phyloP scores from a whole-genome alignment of 2,113 vertebrate species.

The Pelusios castaneus region DNA sequence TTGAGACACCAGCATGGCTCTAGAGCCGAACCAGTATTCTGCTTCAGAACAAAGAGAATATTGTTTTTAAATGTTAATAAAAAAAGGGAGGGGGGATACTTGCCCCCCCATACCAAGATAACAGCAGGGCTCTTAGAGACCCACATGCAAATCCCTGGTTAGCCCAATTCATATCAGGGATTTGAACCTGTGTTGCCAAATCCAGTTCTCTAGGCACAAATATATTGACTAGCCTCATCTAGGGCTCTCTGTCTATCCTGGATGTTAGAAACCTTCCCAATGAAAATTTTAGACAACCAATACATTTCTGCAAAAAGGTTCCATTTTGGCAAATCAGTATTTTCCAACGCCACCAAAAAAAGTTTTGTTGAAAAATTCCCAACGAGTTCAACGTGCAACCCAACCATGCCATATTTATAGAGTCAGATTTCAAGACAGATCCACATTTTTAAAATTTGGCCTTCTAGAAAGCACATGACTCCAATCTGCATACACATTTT shows the following conservation, averaged over 20 bases:
- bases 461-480: background rate
- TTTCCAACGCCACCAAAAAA: background rate
- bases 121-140: background rate
- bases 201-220: background rate
- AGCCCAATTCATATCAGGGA: background rate
- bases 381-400: background rate
- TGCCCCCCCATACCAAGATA: background rate
- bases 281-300: background rate
- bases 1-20: background rate
- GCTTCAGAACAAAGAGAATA: background rate
- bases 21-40: background rate
- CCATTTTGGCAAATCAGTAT: background rate
- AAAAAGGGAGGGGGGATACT: background rate
- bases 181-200: background rate
- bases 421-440: background rate
- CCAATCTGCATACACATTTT: background rate
- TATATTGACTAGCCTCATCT: background rate
- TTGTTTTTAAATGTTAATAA: background rate
- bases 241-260: background rate
- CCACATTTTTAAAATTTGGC: constrained; percentile 15
- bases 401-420: background rate
- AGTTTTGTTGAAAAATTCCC: background rate
- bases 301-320: background rate
- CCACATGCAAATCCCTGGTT: background rate
- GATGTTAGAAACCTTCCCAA: background rate